Percentiles rank a stretch among this genome's conserved stretches.
Evolutionary conservation across 2,888 invertebrate species (phyloP).

Genomic region (Eupithecia tripunctaria): DNA sequence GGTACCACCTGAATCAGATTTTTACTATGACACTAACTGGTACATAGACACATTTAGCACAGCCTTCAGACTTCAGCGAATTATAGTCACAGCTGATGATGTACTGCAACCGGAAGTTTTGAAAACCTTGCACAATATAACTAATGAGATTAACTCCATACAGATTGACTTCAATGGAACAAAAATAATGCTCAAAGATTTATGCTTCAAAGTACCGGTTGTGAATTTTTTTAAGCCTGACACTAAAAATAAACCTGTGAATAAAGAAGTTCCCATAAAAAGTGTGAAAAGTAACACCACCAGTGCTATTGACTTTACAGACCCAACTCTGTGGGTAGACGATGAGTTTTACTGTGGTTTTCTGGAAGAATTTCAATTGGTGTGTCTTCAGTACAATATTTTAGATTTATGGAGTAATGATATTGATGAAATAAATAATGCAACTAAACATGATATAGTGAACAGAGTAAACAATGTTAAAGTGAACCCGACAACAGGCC

Average conservation of each 20-base stretch:
- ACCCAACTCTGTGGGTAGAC: constrained; percentile 84
- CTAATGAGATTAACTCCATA: constrained; percentile 75
- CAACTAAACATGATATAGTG: constrained; percentile 86
- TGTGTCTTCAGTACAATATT: constrained; percentile 87
- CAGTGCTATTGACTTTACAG: constrained; percentile 70
- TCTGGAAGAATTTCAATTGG: constrained; percentile 84
- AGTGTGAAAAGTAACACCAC: constrained; percentile 46
- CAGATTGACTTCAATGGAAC: constrained; percentile 59
- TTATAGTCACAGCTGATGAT: constrained; percentile 87
- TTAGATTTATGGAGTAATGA: constrained; percentile 89
- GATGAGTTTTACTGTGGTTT: constrained; percentile 86
- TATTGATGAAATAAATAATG: constrained; percentile 74
- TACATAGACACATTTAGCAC: constrained; percentile 87
- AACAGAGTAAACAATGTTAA: constrained; percentile 84
- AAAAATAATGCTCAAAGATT: constrained; percentile 60
- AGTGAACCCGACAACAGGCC: constrained; percentile 87
- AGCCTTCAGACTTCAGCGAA: constrained; percentile 85
- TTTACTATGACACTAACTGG: constrained; percentile 89
- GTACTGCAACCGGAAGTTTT: constrained; percentile 87
- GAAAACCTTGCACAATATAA: constrained; percentile 78
- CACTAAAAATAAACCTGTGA: constrained; percentile 57
- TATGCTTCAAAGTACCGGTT: constrained; percentile 78
- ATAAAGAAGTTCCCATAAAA: constrained; percentile 41
- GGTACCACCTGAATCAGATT: constrained; percentile 90
- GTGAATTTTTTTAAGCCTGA: constrained; percentile 68